Conservation (phyloP, 2,113 vertebrate species). For the Tachuris rubrigastra region DNA sequence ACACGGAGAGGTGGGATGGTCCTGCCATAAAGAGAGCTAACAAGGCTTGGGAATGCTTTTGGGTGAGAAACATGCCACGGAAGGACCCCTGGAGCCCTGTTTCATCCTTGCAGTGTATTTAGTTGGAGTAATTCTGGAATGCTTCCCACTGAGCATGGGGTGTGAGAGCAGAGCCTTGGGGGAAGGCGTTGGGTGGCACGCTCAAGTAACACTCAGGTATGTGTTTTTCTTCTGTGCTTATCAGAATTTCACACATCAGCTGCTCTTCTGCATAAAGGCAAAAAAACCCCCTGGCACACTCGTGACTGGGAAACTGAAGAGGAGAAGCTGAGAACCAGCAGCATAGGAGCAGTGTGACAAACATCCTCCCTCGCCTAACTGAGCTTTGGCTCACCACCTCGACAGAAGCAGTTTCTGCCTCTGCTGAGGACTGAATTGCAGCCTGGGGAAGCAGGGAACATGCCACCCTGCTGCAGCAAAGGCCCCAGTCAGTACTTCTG, state of each 20-base stretch:
- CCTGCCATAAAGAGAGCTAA: neutral
- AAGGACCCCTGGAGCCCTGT: neutral
- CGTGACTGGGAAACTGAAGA: neutral
- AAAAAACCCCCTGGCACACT: neutral
- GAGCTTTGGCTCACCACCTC: neutral
- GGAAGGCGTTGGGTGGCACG: neutral
- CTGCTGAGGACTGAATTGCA: neutral
- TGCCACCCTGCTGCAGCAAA: neutral
- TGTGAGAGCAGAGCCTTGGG: neutral
- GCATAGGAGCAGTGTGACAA: neutral
- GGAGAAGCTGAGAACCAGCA: neutral
- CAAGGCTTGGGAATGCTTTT: neutral
- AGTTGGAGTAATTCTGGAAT: neutral
- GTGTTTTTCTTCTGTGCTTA: conserved; percentile 6
- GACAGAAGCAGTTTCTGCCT: neutral
- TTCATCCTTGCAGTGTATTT: neutral
- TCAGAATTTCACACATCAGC: conserved; percentile 8
- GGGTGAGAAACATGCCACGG: neutral
- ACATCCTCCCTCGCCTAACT: neutral
- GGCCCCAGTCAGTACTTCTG: neutral
- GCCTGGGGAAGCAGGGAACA: neutral
- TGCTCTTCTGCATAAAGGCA: neutral
- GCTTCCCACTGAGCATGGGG: neutral
- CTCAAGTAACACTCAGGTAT: conserved; percentile 5
- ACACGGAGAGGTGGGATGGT: accelerated